phyloP scores from a whole-genome alignment of 2,113 vertebrate species.

The Eidolon helvum region DNA sequence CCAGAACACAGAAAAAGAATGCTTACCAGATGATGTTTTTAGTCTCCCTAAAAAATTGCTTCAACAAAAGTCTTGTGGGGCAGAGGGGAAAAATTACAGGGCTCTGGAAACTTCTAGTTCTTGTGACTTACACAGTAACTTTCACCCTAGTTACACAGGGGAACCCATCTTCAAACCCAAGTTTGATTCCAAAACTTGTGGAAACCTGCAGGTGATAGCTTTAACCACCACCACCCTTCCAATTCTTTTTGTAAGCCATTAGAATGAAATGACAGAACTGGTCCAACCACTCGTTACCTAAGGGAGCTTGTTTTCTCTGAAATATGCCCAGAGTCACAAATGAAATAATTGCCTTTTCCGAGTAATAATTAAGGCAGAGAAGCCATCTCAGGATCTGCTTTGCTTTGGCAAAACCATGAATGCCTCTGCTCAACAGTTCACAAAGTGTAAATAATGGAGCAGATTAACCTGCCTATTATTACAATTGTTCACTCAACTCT shows the following conservation, averaged over 20 bases:
- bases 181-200: not conserved
- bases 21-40: not conserved
- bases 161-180: not conserved
- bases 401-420: not conserved
- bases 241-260: not conserved
- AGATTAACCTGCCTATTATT: conserved; percentile 44
- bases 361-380: not conserved
- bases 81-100: accelerated
- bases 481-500: not conserved
- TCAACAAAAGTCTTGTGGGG: not conserved
- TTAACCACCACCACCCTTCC: not conserved
- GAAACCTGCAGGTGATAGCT: not conserved
- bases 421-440: not conserved
- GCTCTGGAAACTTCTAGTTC: conserved; percentile 2
- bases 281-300: not conserved
- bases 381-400: not conserved
- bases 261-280: not conserved
- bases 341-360: not conserved
- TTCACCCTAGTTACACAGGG: not conserved
- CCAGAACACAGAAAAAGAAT: not conserved
- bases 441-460: conserved; percentile 5
- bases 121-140: not conserved
- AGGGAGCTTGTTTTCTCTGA: not conserved
- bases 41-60: not conserved
- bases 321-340: not conserved